Base-by-base conservation (phyloP, 2,797 vertebrate species). In the Uromys caudimaculatus region DNA sequence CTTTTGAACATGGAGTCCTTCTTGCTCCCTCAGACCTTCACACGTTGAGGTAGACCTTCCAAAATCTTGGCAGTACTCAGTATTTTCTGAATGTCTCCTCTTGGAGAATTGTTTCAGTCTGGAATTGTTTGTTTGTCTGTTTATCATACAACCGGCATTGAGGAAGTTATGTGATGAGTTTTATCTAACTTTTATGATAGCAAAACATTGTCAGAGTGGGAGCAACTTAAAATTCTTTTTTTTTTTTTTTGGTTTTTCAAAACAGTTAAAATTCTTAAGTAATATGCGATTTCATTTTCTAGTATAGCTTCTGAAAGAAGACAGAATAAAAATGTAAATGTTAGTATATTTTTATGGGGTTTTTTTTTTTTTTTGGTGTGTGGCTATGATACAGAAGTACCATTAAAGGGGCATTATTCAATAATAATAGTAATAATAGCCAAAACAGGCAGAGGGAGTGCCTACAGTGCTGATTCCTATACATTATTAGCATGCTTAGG, bases 191-290 rank as follows among this genome's bases (percentile, higher is more conserved):
- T 95, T 89, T 38, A 54, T 95, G 62, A 10, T 32, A 56, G 87
- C 27, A 93, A 35, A 32, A 12, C 23, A 94, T 88, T 95, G 76
- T 4, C 81, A 56, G 69, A 89, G 16, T 81, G 6, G 16, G 79
- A 91, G 84, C 50, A 88, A 84, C 38, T 87, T 88, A 75, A 95
- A 94, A 52, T 41, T 60, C 11, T 91, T 95, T n/a, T n/a, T n/a
- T n/a, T n/a, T n/a, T n/a, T n/a, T n/a, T n/a, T n/a, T n/a, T n/a
- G n/a, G n/a, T n/a, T n/a, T n/a, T n/a, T n/a, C n/a, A n/a, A n/a
- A n/a, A n/a, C n/a, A n/a, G n/a, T 87, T 88, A 75, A 95, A 94
- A 52, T 41, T 60, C 11, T 91, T 95, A 83, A 93, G 35, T 86
- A 87, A 44, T 64, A 6, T 81, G 2, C 91, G 12, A 85, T 54